Conservation (phyloP, 2,888 invertebrate species). For the Volucella zonaria region DNA sequence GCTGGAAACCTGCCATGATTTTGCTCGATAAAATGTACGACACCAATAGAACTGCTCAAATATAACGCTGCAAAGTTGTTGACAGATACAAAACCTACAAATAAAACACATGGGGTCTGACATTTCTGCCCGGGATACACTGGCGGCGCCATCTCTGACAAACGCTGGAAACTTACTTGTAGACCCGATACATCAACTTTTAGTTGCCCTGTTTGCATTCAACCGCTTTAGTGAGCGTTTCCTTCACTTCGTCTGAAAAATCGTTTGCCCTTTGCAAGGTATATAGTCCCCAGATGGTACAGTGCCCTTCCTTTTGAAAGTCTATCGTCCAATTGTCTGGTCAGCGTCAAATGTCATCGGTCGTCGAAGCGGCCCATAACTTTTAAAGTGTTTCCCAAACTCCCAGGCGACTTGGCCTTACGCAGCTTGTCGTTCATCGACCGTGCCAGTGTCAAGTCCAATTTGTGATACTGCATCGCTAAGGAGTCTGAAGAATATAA, state of each 20-base stretch:
- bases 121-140: no score
- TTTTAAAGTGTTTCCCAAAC: slow-evolving; percentile 98
- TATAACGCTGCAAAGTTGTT: no score
- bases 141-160: no score
- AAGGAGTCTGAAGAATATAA: no score
- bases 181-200: no score
- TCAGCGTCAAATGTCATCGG: slow-evolving; percentile 92
- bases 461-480: slow-evolving; percentile 98
- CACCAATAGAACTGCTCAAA: no score
- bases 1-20: no score
- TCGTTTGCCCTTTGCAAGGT: slow-evolving; percentile 97
- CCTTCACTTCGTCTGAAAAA: slow-evolving; percentile 95
- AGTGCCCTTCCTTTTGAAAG: slow-evolving; percentile 96
- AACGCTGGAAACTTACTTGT: no score
- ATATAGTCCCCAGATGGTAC: slow-evolving; percentile 98
- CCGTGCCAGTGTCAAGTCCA: slow-evolving; percentile 95
- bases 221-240: slow-evolving; percentile 94
- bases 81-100: no score
- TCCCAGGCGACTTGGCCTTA: slow-evolving; percentile 99
- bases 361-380: slow-evolving; percentile 98
- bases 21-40: no score
- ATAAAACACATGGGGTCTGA: no score
- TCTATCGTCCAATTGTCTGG: slow-evolving; percentile 92
- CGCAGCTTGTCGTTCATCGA: slow-evolving; percentile 96
- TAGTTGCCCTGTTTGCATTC: no score